Evolutionary conservation across 92 coral and sea anemone species (phyloP), one percentile per base, ranked within the genome.

Genomic region (Isaurus tuberculatus): DNA sequence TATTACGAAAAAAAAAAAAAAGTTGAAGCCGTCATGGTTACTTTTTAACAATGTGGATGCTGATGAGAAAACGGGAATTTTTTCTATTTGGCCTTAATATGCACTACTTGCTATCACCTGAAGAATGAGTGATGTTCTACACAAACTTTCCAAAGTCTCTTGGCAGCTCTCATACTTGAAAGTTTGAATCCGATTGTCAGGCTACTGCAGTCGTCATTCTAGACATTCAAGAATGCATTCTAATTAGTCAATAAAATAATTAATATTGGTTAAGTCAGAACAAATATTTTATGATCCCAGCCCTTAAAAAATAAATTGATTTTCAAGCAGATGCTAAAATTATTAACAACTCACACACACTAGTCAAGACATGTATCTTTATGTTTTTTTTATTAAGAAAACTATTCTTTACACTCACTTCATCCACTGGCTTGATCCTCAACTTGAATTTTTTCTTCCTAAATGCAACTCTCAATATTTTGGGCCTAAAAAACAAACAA

Each of bases 41-140:
- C n/a, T n/a, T n/a, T n/a, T n/a, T n/a, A n/a, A n/a, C n/a, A n/a
- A n/a, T n/a, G n/a, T n/a, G n/a, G n/a, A 1, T 1, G 44, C 44
- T 5, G 10, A 40, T 40, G 10, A 55, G 6, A 1, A 31, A 26
- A 4, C 29, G 4, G 8, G 8, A 20, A 23, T 7, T 3, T 28
- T 19, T 49, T n/a, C n/a, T n/a, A n/a, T n/a, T n/a, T n/a, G n/a
- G n/a, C n/a, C n/a, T n/a, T n/a, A n/a, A n/a, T n/a, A n/a, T n/a
- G n/a, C n/a, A n/a, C n/a, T n/a, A n/a, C n/a, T 3, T 64, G 3
- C 10, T 33, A 2, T 43, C 73, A 92, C 97, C 97, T 90, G 89
- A 97, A 97, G 80, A 97, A 97, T 16, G 99, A 90, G 60, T 97
- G 99, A 79, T 97, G 91, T 57, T 97, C 99, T 26, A 97, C 99